Percentiles rank a stretch among this genome's conserved stretches.
Evolutionary conservation across 2,113 vertebrate species (phyloP).

Genomic region (Bos javanicus): DNA sequence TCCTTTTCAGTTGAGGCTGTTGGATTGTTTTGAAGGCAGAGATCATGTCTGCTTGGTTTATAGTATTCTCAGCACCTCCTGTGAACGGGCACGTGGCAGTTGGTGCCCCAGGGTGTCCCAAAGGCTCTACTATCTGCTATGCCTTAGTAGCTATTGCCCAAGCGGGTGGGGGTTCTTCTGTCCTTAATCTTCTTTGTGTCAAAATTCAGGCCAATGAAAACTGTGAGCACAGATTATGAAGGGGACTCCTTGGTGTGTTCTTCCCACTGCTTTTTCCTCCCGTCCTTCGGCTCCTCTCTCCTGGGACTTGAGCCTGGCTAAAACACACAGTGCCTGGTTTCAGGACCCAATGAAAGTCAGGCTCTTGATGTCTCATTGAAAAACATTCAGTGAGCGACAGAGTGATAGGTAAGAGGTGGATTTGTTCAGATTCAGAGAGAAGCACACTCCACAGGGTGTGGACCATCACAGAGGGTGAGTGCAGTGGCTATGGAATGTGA

Average conservation of each 20-base stretch:
- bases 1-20: background rate
- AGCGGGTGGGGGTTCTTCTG: background rate
- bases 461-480: background rate
- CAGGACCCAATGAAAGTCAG: background rate
- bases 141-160: background rate
- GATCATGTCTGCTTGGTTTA: background rate
- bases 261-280: background rate
- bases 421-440: background rate
- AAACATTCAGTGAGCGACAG: background rate
- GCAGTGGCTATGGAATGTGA: background rate
- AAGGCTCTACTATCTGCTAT: background rate
- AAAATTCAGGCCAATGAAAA: background rate
- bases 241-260: background rate
- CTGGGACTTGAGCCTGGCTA: background rate
- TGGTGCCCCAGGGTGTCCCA: background rate
- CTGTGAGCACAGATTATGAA: background rate
- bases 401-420: background rate
- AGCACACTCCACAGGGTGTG: background rate
- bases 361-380: background rate
- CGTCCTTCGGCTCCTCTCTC: background rate
- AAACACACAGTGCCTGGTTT: background rate
- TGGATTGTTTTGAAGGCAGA: background rate
- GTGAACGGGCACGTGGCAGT: background rate
- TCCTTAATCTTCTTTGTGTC: background rate
- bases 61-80: background rate